Evolutionary conservation across 2,113 vertebrate species (phyloP), one percentile per base, ranked within the genome.

Genomic region (Macheiramphus alcinus): DNA sequence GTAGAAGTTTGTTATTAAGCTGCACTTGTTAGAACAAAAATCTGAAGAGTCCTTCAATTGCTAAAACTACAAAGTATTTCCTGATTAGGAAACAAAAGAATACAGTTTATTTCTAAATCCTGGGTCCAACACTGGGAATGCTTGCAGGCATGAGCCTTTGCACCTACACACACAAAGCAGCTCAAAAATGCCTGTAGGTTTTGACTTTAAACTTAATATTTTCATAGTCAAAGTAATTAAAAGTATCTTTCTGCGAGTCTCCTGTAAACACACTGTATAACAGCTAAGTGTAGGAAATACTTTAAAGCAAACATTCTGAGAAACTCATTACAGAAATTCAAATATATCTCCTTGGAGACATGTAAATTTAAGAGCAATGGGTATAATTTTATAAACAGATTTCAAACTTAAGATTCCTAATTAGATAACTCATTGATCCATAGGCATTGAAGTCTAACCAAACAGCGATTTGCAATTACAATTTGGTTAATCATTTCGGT

Each of bases 301-400:
- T 92, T 93, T 84, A 88, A 91, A 95, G 47, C 56, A 95, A 96
- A 91, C 34, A 71, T 71, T 68, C 63, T 48, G 70, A 81, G 59
- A 87, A 96, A 88, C 61, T 96, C 36, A 40, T 93, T 96, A 79
- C 27, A 84, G 68, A 95, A 90, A 91, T 96, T 94, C 68, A 95
- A 91, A 86, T 89, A 16, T 14, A 14, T 67, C 27, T 89, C 92
- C 83, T 91, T 68, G 29, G 86, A 95, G 97, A 92, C 52, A 81
- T 81, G 94, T 72, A 96, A 91, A 95, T 91, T 86, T 89, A 71
- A 79, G 55, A 87, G 80, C 56, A 59, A 38, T 52, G 75, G 61
- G 61, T 84, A 68, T 68, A 56, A 91, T 84, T 94, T 95, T 91
- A 67, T 56, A 91, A 95, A 91, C 73, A 78, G 52, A 48, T 88